These are phyloP conservation scores for Engraulis encrasicolus DNA, from an alignment of 2,113 vertebrate genomes.

Conservation along the genomic window DNA sequence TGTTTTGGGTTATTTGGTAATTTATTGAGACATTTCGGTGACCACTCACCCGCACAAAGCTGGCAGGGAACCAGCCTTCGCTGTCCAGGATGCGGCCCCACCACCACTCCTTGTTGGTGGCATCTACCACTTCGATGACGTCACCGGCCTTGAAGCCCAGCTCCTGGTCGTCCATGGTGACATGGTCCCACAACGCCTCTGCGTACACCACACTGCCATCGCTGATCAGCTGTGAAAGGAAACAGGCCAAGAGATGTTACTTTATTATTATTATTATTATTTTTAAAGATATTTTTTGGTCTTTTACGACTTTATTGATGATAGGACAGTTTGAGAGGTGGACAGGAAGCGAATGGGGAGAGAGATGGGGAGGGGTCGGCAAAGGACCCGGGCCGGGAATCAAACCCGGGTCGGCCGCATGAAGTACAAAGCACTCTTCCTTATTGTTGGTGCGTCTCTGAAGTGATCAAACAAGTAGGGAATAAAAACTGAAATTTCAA, in stretches of 20 bases:
- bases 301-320: too few species aligned
- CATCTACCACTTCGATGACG: conserved; percentile 95
- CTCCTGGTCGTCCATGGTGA: conserved; percentile 98
- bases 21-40: not conserved
- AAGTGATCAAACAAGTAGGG: too few species aligned
- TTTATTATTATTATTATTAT: too few species aligned
- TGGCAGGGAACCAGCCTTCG: conserved; percentile 96
- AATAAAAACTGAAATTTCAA: not conserved
- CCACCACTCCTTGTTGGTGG: conserved; percentile 98
- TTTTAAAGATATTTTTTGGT: too few species aligned
- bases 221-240: conserved; percentile 85
- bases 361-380: too few species aligned
- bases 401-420: too few species aligned
- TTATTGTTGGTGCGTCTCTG: too few species aligned
- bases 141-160: conserved; percentile 94
- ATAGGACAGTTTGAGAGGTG: too few species aligned
- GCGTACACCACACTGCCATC: conserved; percentile 96
- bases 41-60: conserved; percentile 92
- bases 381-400: too few species aligned
- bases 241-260: not conserved
- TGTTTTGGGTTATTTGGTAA: not conserved
- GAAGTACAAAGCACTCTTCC: not conserved
- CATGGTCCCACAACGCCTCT: conserved; percentile 96
- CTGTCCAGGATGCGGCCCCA: conserved; percentile 92
- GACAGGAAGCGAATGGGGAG: too few species aligned